These are phyloP conservation scores for Athetis lepigone DNA, from an alignment of 2,888 invertebrate genomes.

Conservation along the genomic window DNA sequence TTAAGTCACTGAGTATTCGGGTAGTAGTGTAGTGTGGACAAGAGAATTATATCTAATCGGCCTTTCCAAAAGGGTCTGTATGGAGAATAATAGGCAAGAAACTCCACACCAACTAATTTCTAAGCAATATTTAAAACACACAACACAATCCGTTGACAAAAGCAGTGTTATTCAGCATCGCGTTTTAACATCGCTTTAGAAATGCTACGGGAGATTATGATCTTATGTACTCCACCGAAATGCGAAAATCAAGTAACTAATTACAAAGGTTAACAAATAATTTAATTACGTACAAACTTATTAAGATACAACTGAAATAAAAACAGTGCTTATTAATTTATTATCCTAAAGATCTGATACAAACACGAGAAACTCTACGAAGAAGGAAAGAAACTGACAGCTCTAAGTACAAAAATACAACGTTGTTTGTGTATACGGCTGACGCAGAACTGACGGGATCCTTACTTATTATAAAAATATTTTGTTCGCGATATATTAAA, in stretches of 20 bases:
- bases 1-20: too few relatives aligned
- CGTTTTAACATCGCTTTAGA: constrained; percentile 22
- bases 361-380: constrained; percentile 30
- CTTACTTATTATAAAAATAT: too few relatives aligned
- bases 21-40: too few relatives aligned
- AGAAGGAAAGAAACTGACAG: constrained; percentile 35
- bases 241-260: constrained; percentile 14
- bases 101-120: neutral
- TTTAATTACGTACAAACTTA: constrained; percentile 25
- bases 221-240: too few relatives aligned
- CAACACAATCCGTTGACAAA: constrained; percentile 16
- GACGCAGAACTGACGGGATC: constrained; percentile 21
- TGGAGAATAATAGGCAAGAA: neutral
- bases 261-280: constrained; percentile 16
- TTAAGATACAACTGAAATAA: constrained; percentile 27
- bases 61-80: neutral
- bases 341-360: constrained; percentile 8
- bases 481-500: too few relatives aligned
- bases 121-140: constrained; percentile 35
- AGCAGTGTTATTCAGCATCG: constrained; percentile 30
- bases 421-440: constrained; percentile 9
- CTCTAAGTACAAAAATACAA: constrained; percentile 29
- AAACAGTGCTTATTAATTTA: constrained; percentile 35
- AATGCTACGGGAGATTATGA: constrained; percentile 17
- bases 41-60: neutral